Evolutionary conservation across 2,113 vertebrate genomes (phyloP).

Genomic region (Murina feae): DNA sequence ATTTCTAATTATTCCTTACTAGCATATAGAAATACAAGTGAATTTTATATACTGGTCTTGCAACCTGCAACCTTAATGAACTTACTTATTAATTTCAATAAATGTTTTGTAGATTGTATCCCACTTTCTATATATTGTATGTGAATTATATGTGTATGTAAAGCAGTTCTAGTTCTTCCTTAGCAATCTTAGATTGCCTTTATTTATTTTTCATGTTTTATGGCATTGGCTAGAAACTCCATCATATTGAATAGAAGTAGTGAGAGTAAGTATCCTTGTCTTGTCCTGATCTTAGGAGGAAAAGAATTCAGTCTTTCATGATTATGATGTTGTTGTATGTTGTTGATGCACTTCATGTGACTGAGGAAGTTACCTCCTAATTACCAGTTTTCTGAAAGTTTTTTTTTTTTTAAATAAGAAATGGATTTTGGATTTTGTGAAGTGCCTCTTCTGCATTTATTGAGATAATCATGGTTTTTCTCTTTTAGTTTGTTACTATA

Average conservation of each 20-base stretch:
- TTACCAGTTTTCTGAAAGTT: not conserved
- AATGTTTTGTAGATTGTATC: not conserved
- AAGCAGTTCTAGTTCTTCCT: not conserved
- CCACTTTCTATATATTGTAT: not conserved
- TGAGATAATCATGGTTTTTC: not conserved
- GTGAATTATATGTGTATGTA: not conserved
- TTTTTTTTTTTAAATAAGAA: not conserved
- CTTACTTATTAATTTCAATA: not conserved
- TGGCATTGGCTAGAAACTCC: not conserved
- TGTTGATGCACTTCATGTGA: not conserved
- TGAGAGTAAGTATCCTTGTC: not conserved
- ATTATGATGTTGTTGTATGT: not conserved
- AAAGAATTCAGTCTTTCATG: not conserved
- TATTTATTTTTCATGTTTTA: constrained; percentile 29
- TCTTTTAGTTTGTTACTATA: not conserved
- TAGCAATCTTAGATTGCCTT: not conserved
- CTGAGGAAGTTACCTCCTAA: not conserved
- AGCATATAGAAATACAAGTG: not conserved
- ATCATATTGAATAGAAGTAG: not conserved
- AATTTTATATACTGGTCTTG: not conserved
- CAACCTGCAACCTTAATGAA: not conserved
- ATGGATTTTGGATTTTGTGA: not conserved
- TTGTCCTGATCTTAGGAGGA: not conserved
- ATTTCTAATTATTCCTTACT: not conserved
- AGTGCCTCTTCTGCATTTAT: not conserved